Base-by-base conservation (phyloP, 2,113 vertebrate species). In the Polypterus bichir region DNA sequence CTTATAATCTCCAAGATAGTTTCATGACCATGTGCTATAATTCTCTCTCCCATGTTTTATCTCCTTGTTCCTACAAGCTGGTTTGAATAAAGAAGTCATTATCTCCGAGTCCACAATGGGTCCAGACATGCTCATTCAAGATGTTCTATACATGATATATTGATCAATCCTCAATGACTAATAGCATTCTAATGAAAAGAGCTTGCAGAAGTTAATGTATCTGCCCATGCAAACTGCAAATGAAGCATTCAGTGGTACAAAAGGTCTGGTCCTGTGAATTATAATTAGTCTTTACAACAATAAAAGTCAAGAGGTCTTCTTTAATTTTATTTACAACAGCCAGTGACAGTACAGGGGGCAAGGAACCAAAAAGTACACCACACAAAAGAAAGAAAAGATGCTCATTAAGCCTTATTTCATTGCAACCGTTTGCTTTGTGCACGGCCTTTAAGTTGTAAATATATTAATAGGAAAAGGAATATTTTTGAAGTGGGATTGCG, bases 131-230 rank as follows among this genome's bases (percentile, higher is more conserved):
- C 86, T 83, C 88, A 84, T 91, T 90, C 87, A 87, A 88, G 88
- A 91, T 83, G 88, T 87, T 89, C 86, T 87, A 87, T 91, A 88
- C 88, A 88, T 92, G 91, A 92, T 94, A 89, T 92, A 91, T 90
- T 91, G 93, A 93, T 94, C 88, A 84, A 84, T 85, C 88, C 81
- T 81, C 81, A 72, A 75, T 86, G 89, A 92, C 86, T 89, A 89
- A 90, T 86, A 80, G 81, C 59, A 72, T 85, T 77, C 86, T 91
- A 89, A 84, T 87, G 88, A 90, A 92, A 85, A 80, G 84, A 85
- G 79, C 77, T 67, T 64, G 79, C 69, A 67, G 71, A 75, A 89
- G 86, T 87, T 88, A 89, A 90, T 85, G 83, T 88, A 87, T 86
- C 82, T 78, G 78, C 80, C 90, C 88, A 79, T 77, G 81, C 87